A percentile compares a stretch with the other conserved stretches of the same genome.
Evolutionary conservation across 2,113 vertebrate genomes (phyloP).

Genomic region (Ondatra zibethicus): DNA sequence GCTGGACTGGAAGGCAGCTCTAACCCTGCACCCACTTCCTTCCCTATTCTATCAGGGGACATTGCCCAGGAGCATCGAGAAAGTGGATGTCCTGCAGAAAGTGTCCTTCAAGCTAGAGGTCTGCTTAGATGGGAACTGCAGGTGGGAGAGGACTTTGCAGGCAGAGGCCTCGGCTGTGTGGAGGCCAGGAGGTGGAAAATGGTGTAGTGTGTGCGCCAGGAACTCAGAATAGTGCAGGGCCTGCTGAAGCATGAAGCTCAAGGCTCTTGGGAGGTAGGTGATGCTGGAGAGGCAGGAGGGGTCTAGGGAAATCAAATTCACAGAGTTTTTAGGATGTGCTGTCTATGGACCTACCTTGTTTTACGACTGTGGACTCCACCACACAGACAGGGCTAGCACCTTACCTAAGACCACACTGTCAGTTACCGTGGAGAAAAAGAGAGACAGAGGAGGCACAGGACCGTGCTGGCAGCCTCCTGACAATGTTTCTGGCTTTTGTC

Average conservation of each 20-base stretch:
- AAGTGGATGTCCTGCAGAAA: neutral
- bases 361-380: neutral
- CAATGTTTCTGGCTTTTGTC: neutral
- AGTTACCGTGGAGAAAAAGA: neutral
- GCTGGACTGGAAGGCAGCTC: neutral
- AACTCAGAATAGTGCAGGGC: neutral
- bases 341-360: neutral
- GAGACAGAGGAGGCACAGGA: neutral
- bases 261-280: neutral
- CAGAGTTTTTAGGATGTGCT: neutral
- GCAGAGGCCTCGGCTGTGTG: neutral
- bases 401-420: neutral
- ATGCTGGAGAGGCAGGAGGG: neutral
- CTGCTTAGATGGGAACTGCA: rapidly evolving
- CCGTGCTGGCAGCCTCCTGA: neutral
- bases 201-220: rapidly evolving
- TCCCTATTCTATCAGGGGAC: rapidly evolving
- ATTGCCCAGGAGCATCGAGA: neutral
- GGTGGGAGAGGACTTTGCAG: neutral
- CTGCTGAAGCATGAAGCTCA: neutral
- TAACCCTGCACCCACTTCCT: neutral
- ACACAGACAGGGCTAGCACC: neutral
- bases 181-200: rapidly evolving
- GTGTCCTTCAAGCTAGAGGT: neutral
- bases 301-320: neutral